Conservation (phyloP, 1,140 invertebrate species). For the Drosophila ironensis region DNA sequence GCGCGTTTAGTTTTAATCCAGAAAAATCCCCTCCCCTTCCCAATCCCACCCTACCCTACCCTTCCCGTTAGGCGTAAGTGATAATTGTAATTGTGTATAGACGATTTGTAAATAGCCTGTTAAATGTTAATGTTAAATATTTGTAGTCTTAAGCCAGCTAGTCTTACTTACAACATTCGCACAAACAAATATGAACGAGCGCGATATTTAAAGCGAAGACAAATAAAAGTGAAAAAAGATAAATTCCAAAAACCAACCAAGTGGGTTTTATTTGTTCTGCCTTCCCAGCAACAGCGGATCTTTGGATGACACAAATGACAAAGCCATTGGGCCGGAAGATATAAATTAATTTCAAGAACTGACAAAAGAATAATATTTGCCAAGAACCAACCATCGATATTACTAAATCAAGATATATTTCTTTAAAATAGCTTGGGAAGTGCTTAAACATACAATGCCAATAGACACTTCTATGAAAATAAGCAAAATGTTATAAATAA, state of each 20-base stretch:
- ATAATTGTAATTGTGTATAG: conserved; percentile 71
- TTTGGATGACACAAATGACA: neutral
- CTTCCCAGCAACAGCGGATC: neutral
- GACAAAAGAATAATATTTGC: neutral
- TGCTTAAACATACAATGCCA: too few species aligned
- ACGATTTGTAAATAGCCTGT: conserved; percentile 73
- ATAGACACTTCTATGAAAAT: too few species aligned
- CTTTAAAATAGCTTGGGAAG: neutral
- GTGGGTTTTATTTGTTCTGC: conserved; percentile 14
- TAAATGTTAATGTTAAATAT: conserved; percentile 78
- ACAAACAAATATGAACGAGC: conserved; percentile 55
- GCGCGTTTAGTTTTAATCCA: conserved; percentile 34
- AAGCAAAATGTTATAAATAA: too few species aligned
- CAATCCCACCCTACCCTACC: too few species aligned
- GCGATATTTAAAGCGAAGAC: conserved; percentile 62
- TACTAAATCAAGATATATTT: neutral
- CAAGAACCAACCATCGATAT: neutral
- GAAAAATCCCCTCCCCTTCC: too few species aligned
- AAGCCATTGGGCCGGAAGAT: conserved; percentile 24
- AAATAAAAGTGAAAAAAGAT: conserved; percentile 58
- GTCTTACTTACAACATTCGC: conserved; percentile 76
- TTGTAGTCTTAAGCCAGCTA: conserved; percentile 73
- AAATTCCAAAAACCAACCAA: conserved; percentile 19
- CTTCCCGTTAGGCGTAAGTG: conserved; percentile 54
- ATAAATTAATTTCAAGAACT: neutral